Evolutionary conservation across 1,140 invertebrate species (phyloP), one percentile per base, ranked within the genome.

Genomic region (Metopolophium dirhodum): DNA sequence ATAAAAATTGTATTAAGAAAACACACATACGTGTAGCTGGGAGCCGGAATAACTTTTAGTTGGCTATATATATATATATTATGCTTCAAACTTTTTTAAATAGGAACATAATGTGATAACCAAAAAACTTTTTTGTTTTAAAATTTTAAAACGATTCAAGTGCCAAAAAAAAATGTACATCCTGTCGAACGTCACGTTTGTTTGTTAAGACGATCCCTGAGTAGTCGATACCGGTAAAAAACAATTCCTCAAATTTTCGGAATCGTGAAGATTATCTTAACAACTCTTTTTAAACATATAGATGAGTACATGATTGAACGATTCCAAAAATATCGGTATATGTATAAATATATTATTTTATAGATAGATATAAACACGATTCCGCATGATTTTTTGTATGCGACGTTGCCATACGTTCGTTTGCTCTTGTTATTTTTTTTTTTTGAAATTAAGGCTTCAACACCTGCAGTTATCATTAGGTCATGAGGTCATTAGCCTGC

Each of bases 31-130:
- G 30, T n/a, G 61, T 77, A 77, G 22, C 51, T 22, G 61, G 61
- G 30, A 61, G 57, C 8, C 3, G 20, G 87, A 89, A 89, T 89
- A 89, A 89, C 87, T 89, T 89, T 89, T 89, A 57, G 87, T 57
- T 89, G 35, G 20, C 1, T 35, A 54, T 26, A 35, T 77, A n/a
- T 68, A 68, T 68, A 35, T 77, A n/a, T 77, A 77, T 68, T 88
- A 51, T 41, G 35, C 35, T 89, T 37, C 35, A 41, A 89, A 89
- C 49, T 57, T 89, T 57, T 57, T 57, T 54, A 57, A 35, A 57
- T n/a, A 41, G 35, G 8, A 57, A 57, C 88, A 77, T 77, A n/a
- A 77, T 77, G 51, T 89, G 51, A 89, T 89, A 26, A 57, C 22
- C 23, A 14, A 57, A 54, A 54, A 57, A 89, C 49, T 89, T 89